Conservation (phyloP, 1,140 invertebrate species). For the Lucilia cuprina region DNA sequence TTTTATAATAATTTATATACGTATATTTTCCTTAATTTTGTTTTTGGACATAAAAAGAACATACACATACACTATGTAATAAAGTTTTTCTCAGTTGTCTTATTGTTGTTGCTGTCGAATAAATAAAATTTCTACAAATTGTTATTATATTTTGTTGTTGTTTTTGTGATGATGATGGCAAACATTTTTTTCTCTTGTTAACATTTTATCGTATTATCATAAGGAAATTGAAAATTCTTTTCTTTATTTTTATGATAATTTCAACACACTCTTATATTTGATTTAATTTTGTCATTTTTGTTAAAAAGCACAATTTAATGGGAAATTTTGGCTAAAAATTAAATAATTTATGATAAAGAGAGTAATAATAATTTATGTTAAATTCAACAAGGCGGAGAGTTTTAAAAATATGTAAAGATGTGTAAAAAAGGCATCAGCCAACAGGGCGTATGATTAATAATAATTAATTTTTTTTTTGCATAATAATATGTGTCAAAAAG, state of each 20-base stretch:
- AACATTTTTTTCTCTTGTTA: too few species aligned
- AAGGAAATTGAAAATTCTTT: not conserved
- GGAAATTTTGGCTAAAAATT: not conserved
- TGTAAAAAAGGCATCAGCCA: not conserved
- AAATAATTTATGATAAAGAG: not conserved
- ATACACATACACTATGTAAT: too few species aligned
- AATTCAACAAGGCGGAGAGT: not conserved
- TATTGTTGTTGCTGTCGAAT: not conserved
- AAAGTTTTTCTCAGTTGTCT: not conserved
- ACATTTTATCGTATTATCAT: not conserved
- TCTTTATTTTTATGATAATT: not conserved
- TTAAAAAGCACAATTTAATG: not conserved
- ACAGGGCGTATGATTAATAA: not conserved
- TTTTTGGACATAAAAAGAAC: too few species aligned
- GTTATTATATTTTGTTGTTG: too few species aligned
- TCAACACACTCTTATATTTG: too few species aligned
- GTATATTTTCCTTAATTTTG: too few species aligned
- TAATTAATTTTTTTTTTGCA: not conserved
- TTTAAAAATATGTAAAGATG: not conserved
- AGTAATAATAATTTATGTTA: not conserved
- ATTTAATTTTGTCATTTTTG: not conserved
- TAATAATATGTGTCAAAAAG: too few species aligned
- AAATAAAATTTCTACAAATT: too few species aligned
- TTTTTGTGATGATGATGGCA: too few species aligned
- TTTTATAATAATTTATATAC: too few species aligned